These are phyloP conservation scores for Drosophila sulfurigaster DNA, from an alignment of 1,140 invertebrate genomes.

Conservation along the genomic window DNA sequence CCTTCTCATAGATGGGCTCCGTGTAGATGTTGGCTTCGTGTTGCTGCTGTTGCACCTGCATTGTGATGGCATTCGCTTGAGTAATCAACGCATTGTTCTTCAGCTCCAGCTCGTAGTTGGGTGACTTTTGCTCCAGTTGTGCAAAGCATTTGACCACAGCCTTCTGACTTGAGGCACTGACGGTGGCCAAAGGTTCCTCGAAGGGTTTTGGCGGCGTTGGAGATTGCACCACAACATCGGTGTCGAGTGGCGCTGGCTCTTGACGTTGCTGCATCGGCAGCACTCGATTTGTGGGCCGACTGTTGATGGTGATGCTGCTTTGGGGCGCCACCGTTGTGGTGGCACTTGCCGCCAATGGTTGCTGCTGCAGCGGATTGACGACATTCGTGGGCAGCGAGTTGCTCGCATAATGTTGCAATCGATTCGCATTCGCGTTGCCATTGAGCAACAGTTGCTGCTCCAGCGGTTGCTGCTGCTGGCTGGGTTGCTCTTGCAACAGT, in stretches of 20 bases:
- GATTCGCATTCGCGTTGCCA: conserved; percentile 30
- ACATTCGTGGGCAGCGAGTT: conserved; percentile 88
- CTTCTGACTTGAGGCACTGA: conserved; percentile 46
- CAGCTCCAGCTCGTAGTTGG: conserved; percentile 63
- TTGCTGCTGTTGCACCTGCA: conserved; percentile 43
- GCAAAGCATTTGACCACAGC: conserved; percentile 38
- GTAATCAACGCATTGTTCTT: conserved; percentile 67
- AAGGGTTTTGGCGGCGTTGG: conserved; percentile 60
- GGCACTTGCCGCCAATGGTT: conserved; percentile 49
- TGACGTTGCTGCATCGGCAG: conserved; percentile 88
- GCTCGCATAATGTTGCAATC: conserved; percentile 87
- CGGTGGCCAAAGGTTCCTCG: conserved; percentile 41
- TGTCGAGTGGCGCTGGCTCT: conserved; percentile 56
- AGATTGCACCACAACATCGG: conserved; percentile 57
- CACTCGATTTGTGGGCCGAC: conserved; percentile 90
- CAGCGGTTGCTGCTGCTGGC: conserved; percentile 28
- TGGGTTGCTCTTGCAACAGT: conserved; percentile 36
- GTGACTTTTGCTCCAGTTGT: conserved; percentile 39
- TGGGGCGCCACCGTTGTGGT: conserved; percentile 28
- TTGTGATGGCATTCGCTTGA: conserved; percentile 30
- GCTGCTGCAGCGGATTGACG: conserved; percentile 87
- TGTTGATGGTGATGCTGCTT: conserved; percentile 63
- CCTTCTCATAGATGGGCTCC: conserved; percentile 58
- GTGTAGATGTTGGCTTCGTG: conserved; percentile 35
- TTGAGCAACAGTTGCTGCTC: conserved; percentile 29